phyloP scores from a whole-genome alignment of 2,888 invertebrate species.

The Coronaproctus castanopsis region DNA sequence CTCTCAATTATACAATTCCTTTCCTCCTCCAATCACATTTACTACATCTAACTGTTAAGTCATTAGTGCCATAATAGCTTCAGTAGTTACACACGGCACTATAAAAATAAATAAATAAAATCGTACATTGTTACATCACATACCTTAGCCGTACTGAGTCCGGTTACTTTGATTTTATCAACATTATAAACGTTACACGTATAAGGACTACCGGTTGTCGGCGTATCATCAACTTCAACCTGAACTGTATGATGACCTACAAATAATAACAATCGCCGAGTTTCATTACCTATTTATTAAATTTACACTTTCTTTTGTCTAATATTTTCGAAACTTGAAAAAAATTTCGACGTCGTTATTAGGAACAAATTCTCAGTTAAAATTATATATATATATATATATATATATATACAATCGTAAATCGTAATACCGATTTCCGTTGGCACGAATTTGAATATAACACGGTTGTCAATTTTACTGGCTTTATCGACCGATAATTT shows the following conservation, averaged over 20 bases:
- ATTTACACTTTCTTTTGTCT: too few species aligned
- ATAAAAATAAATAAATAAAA: too few species aligned
- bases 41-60: too few species aligned
- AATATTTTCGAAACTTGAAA: not conserved
- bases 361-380: not conserved
- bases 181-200: conserved; percentile 89
- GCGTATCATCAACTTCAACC: conserved; percentile 60
- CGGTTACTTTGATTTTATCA: conserved; percentile 32
- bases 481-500: conserved; percentile 48
- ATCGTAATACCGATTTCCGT: conserved; percentile 29
- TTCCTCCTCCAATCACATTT: too few species aligned
- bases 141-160: conserved; percentile 38
- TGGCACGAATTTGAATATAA: conserved; percentile 35
- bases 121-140: too few species aligned
- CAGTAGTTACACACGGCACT: too few species aligned
- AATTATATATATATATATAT: not conserved
- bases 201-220: conserved; percentile 77
- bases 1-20: too few species aligned
- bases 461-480: conserved; percentile 34
- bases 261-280: conserved; percentile 7
- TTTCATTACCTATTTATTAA: too few species aligned
- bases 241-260: conserved; percentile 61
- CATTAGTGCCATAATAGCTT: too few species aligned
- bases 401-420: conserved; percentile 1
- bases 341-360: not conserved